Conservation (phyloP, 2,888 invertebrate species). For the Thereva unica region DNA sequence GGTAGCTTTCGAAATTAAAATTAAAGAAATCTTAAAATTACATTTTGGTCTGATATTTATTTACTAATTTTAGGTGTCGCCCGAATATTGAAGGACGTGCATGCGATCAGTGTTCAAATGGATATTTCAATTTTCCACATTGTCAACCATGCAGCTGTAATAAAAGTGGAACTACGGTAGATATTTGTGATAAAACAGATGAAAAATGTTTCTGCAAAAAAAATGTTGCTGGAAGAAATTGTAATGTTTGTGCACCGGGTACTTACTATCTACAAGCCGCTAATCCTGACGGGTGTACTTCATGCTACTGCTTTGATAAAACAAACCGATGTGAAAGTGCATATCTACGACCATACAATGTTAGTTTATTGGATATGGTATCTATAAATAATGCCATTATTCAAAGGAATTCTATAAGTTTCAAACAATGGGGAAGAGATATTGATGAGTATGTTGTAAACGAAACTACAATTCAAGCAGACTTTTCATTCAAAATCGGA, state of each 20-base stretch:
- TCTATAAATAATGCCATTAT: slow-evolving; percentile 48
- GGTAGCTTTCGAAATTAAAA: too few species aligned
- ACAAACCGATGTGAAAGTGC: slow-evolving; percentile 84
- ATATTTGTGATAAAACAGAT: slow-evolving; percentile 81
- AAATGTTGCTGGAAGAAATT: slow-evolving; percentile 73
- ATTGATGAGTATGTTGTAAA: slow-evolving; percentile 51
- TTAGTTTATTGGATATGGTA: slow-evolving; percentile 53
- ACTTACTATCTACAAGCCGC: slow-evolving; percentile 84
- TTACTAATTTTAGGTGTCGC: slow-evolving; percentile 66
- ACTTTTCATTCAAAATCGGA: slow-evolving; percentile 51
- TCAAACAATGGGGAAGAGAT: slow-evolving; percentile 48
- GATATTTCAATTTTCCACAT: slow-evolving; percentile 84
- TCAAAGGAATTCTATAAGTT: background rate
- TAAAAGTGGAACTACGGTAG: slow-evolving; percentile 77
- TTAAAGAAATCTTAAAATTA: too few species aligned
- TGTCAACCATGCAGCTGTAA: slow-evolving; percentile 86
- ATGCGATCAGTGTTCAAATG: slow-evolving; percentile 85
- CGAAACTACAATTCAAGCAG: slow-evolving; percentile 55
- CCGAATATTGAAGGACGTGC: slow-evolving; percentile 84
- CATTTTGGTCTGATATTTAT: too few species aligned
- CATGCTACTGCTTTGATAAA: slow-evolving; percentile 97
- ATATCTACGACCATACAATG: slow-evolving; percentile 60
- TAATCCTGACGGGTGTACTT: slow-evolving; percentile 90
- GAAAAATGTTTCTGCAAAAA: slow-evolving; percentile 77
- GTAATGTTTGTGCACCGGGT: slow-evolving; percentile 84